Evolutionary conservation across 2,797 vertebrate genomes (phyloP).

Genomic region (Lepilemur ruficaudatus): DNA sequence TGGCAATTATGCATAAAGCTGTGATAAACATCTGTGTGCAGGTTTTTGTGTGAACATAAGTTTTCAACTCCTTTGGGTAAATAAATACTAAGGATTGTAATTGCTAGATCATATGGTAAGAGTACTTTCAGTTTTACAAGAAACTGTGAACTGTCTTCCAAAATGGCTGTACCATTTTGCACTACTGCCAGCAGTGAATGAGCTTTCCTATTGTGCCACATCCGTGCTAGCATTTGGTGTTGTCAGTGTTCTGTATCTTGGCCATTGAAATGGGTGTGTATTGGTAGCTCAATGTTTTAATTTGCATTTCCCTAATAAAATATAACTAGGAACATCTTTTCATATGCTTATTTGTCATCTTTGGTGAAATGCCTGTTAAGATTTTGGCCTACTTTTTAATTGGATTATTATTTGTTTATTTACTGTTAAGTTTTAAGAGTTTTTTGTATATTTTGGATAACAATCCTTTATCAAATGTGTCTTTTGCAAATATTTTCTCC

Average conservation of each 20-base stretch:
- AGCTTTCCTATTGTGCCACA: background rate
- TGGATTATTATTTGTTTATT: background rate
- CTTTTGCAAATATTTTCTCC: background rate
- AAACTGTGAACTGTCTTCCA: background rate
- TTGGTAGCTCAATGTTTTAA: background rate
- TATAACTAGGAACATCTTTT: background rate
- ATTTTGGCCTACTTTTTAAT: background rate
- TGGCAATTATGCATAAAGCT: background rate
- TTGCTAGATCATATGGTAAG: background rate
- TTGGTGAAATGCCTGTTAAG: background rate
- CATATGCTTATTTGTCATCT: background rate
- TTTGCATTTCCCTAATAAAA: background rate
- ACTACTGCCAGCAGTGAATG: background rate
- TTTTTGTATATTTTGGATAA: background rate
- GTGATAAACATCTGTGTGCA: background rate
- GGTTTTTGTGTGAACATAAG: background rate
- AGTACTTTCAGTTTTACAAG: background rate
- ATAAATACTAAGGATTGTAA: background rate
- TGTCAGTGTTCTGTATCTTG: background rate
- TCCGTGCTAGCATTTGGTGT: background rate
- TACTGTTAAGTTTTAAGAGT: background rate
- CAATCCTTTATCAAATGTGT: background rate
- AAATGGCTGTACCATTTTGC: background rate
- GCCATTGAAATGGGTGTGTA: background rate
- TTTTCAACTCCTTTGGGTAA: background rate